Evolutionary conservation across 2,888 invertebrate genomes (phyloP).

Genomic region (Platycnemis pennipes): DNA sequence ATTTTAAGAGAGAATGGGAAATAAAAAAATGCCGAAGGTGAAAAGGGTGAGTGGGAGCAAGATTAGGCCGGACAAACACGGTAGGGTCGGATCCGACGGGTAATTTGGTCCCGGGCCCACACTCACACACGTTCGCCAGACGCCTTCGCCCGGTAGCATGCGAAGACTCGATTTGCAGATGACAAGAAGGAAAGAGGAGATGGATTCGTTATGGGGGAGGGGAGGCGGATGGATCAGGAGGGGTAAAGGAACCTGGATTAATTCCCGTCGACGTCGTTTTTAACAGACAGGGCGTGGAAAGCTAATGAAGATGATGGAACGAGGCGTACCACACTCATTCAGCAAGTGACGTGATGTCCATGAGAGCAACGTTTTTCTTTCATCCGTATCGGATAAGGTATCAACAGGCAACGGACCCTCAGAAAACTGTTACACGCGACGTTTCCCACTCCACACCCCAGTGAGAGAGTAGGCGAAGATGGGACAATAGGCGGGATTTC

Average conservation of each 20-base stretch:
- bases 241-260: constrained; percentile 13
- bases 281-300: neutral
- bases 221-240: neutral
- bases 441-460: no score
- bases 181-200: neutral
- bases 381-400: no score
- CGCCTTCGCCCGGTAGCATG: neutral
- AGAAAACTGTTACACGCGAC: no score
- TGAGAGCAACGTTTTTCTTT: neutral
- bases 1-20: neutral
- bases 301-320: neutral
- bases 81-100: neutral
- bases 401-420: no score
- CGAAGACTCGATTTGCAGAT: neutral
- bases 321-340: neutral
- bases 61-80: no score
- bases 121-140: neutral
- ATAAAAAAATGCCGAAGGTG: neutral
- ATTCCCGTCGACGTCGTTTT: constrained; percentile 39
- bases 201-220: neutral
- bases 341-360: neutral
- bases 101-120: neutral
- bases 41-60: constrained; percentile 15
- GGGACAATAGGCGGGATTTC: no score
- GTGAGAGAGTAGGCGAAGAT: no score